These are phyloP conservation scores for Dufourea novaeangliae DNA, from an alignment of 1,140 invertebrate genomes.

Conservation along the genomic window DNA sequence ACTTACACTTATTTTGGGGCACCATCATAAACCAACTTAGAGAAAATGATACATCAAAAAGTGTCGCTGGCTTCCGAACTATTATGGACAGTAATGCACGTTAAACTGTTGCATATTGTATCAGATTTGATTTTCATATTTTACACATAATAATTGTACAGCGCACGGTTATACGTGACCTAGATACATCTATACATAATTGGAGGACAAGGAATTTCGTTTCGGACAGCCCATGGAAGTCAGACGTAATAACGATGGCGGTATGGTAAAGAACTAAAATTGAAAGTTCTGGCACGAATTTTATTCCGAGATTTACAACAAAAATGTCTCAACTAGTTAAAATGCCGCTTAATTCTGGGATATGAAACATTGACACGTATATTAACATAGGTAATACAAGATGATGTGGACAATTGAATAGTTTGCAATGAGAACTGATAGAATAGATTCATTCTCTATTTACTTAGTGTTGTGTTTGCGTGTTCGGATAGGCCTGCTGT, in stretches of 20 bases:
- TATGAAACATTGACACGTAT: conserved; percentile 82
- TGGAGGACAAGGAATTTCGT: neutral
- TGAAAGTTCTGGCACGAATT: conserved; percentile 80
- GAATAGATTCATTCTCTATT: conserved; percentile 70
- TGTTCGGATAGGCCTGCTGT: conserved; percentile 77
- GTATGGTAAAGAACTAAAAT: conserved; percentile 71
- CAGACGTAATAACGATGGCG: conserved; percentile 67
- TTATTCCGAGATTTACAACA: conserved; percentile 81
- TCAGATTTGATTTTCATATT: too few relatives aligned
- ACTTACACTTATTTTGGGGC: too few relatives aligned
- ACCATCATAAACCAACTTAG: too few relatives aligned
- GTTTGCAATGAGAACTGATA: conserved; percentile 68
- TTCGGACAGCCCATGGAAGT: conserved; percentile 36
- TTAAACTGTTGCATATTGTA: too few relatives aligned
- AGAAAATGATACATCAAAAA: too few relatives aligned
- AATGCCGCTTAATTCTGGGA: conserved; percentile 78
- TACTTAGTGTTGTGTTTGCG: conserved; percentile 69
- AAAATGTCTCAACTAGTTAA: conserved; percentile 80
- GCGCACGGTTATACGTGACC: too few relatives aligned
- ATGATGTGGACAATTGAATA: conserved; percentile 78
- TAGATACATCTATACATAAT: neutral
- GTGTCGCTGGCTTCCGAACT: too few relatives aligned
- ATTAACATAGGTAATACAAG: conserved; percentile 81
- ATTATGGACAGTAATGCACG: too few relatives aligned
- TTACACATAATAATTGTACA: too few relatives aligned